Evolutionary conservation across 2,797 vertebrate species (phyloP), one percentile per base, ranked within the genome.

Genomic region (Esox masquinongy): DNA sequence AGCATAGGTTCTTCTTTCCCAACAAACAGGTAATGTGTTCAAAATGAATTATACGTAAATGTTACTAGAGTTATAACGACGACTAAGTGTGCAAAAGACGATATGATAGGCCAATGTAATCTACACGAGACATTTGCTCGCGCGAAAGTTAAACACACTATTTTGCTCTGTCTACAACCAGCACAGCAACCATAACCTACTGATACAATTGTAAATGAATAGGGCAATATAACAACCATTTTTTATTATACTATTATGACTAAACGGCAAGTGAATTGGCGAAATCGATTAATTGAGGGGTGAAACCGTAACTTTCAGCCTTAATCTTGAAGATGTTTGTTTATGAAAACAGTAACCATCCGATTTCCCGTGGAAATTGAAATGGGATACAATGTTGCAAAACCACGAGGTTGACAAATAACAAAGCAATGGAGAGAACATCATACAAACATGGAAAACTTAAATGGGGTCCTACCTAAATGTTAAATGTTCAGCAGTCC

Each of bases 401-500:
- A 66, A 34, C 29, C 2, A 24, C 16, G 29, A 39, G 17, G 67
- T 36, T 43, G 17, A 68, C 67, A 39, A 68, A 39, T 4, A 68
- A n/a, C 2, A 12, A 79, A 68, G 64, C 15, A 74, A 67, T 16
- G 64, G 47, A 49, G 67, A 39, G 17, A 73, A 36, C 22, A 34
- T 67, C 26, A 66, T 68, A 43, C 17, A 68, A n/a, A 68, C 15
- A 61, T 70, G 0, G 1, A 43, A 69, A 6, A 6, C 11, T 34
- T 64, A 64, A 31, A 64, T 74, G 24, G 53, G 70, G 63, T 83
- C 88, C 90, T 92, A 93, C 56, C 22, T 61, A 61, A 72, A 5
- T 47, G 78, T 51, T 66, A 74, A 64, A 26, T 74, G 5, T 81
- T 79, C 53, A 73, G 72, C 79, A 82, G 74, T 79, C 84, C 86